These are phyloP conservation scores for Wiebesia pumilae DNA, from an alignment of 1,140 invertebrate species.

Conservation along the genomic window DNA sequence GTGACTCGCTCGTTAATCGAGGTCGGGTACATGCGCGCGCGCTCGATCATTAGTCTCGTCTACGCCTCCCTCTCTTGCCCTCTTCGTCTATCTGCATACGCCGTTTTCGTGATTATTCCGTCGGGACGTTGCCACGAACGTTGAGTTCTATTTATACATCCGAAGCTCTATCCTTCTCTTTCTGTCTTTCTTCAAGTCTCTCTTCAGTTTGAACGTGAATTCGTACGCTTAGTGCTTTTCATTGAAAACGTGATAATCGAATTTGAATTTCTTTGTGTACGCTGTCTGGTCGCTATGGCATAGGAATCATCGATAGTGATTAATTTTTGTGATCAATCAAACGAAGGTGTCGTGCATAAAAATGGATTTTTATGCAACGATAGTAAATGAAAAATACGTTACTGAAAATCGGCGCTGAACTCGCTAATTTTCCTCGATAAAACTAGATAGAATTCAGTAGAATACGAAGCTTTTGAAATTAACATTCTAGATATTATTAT, in stretches of 20 bases:
- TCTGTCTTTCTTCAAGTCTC: not conserved
- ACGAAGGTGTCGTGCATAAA: not conserved
- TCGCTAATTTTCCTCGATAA: not conserved
- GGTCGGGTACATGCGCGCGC: constrained; percentile 3
- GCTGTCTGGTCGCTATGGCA: not conserved
- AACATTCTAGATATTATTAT: not conserved
- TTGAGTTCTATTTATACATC: constrained; percentile 12
- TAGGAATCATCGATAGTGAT: not conserved
- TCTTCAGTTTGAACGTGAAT: not conserved
- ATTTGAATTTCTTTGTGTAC: not conserved
- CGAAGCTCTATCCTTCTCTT: not conserved
- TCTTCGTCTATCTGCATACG: not conserved
- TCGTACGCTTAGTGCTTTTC: not conserved
- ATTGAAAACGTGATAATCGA: not conserved
- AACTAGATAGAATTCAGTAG: not conserved
- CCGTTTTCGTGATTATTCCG: constrained; percentile 21
- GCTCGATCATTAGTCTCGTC: constrained; percentile 1
- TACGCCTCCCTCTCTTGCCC: not conserved
- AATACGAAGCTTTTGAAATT: not conserved
- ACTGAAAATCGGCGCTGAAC: not conserved
- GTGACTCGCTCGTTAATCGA: not conserved
- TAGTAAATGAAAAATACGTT: not conserved
- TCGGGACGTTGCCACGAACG: constrained; percentile 18
- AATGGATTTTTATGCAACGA: not conserved
- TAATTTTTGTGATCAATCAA: not conserved